A percentile compares a stretch with the other conserved stretches of the same genome.
phyloP scores from a whole-genome alignment of 1,140 invertebrate genomes.

The Mizuhopecten yessoensis region DNA sequence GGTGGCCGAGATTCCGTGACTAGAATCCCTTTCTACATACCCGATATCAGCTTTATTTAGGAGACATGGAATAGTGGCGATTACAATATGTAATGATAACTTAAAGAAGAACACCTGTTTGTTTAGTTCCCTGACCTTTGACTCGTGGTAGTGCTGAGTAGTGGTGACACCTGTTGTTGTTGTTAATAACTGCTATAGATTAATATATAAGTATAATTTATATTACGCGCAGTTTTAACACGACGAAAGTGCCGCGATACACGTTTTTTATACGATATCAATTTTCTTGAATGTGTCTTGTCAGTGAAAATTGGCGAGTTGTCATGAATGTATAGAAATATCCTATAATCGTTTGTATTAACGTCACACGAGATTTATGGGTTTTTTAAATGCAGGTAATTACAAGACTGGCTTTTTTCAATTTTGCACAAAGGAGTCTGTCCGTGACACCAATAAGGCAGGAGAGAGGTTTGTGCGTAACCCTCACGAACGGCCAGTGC shows the following conservation, averaged over 20 bases:
- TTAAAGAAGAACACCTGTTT: background rate
- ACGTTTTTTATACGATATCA: background rate
- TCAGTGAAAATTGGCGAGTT: background rate
- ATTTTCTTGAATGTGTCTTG: background rate
- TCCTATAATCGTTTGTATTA: no score
- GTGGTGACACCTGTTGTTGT: no score
- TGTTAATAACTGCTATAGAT: no score
- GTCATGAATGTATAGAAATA: background rate
- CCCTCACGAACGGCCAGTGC: background rate
- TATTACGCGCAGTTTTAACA: background rate
- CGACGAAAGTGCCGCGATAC: background rate
- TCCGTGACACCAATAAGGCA: background rate
- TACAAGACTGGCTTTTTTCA: background rate
- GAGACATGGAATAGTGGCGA: no score
- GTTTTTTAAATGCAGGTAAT: background rate
- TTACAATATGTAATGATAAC: background rate
- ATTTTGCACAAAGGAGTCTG: background rate
- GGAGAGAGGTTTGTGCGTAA: background rate
- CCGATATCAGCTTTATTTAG: no score
- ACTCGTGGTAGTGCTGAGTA: background rate
- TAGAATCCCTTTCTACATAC: no score
- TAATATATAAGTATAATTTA: background rate
- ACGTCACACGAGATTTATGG: no score
- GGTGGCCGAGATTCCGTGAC: no score
- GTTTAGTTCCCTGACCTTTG: background rate